Conservation (phyloP, 23 tunicate species). For the Halocynthia aurantium region DNA sequence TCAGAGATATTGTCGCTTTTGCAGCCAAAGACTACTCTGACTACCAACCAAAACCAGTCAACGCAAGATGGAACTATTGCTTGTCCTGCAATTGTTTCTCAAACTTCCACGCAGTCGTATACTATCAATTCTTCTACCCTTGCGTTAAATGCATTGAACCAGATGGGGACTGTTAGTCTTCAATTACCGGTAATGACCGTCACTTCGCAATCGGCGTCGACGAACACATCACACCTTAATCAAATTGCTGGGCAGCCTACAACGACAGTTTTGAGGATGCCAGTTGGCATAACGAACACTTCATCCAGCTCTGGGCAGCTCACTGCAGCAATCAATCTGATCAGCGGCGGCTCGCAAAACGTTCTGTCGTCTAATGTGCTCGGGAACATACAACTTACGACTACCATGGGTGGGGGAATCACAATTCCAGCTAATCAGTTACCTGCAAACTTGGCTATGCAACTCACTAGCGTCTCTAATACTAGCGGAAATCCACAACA, state of each 20-base stretch:
- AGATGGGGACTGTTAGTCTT: slow-evolving; percentile 20
- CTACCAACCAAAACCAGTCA: neutral
- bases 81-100: neutral
- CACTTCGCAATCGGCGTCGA: slow-evolving; percentile 1
- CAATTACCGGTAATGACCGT: slow-evolving; percentile 36
- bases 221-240: neutral
- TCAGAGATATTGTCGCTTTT: too few species aligned
- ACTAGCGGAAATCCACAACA: slow-evolving; percentile 7
- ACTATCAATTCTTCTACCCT: slow-evolving; percentile 20
- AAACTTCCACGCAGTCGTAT: neutral
- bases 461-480: slow-evolving; percentile 53
- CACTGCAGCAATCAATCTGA: slow-evolving; percentile 35
- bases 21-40: neutral
- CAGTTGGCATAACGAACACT: slow-evolving; percentile 34
- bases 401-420: slow-evolving; percentile 27
- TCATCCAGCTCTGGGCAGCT: slow-evolving; percentile 35
- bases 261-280: slow-evolving; percentile 41
- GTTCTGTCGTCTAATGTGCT: neutral
- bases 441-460: slow-evolving; percentile 63
- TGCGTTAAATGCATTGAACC: slow-evolving; percentile 11
- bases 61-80: neutral
- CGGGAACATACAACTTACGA: neutral
- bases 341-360: slow-evolving; percentile 21
- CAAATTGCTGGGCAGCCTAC: neutral
- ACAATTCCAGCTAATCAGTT: slow-evolving; percentile 49